Percentiles rank a stretch among this genome's conserved stretches.
These are phyloP conservation scores for Felis chaus DNA, from an alignment of 2,113 vertebrate species.

Conservation along the genomic window DNA sequence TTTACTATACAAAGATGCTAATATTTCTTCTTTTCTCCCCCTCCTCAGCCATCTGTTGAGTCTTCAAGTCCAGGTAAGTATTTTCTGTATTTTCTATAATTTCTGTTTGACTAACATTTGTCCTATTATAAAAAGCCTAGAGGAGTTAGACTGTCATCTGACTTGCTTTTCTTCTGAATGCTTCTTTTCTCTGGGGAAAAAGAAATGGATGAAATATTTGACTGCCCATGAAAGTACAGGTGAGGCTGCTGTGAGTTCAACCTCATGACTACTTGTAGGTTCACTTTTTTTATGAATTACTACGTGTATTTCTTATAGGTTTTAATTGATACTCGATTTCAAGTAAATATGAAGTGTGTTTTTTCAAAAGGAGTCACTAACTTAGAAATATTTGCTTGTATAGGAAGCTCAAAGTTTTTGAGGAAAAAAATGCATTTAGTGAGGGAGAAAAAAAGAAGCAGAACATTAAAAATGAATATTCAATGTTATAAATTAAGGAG, in stretches of 20 bases:
- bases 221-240: slow-evolving; percentile 71
- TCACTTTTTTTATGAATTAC: neutral
- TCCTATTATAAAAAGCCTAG: slow-evolving; percentile 48
- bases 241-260: slow-evolving; percentile 67
- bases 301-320: slow-evolving; percentile 2
- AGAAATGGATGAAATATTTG: slow-evolving; percentile 78
- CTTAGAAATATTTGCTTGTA: slow-evolving; percentile 16
- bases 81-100: slow-evolving; percentile 61
- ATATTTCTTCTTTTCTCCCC: slow-evolving; percentile 76
- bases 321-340: slow-evolving; percentile 40
- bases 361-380: slow-evolving; percentile 30
- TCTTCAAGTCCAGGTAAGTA: slow-evolving; percentile 95
- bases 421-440: neutral
- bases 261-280: slow-evolving; percentile 40
- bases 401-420: slow-evolving; percentile 25
- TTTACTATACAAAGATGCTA: slow-evolving; percentile 65
- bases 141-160: slow-evolving; percentile 69
- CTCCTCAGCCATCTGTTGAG: slow-evolving; percentile 92
- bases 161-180: slow-evolving; percentile 77
- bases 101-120: slow-evolving; percentile 31
- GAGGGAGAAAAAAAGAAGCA: neutral
- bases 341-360: neutral
- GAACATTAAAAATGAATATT: slow-evolving; percentile 34
- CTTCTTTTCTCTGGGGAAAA: slow-evolving; percentile 79
- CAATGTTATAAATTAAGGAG: neutral